Evolutionary conservation across 2,797 vertebrate species (phyloP).

Genomic region (Choloepus didactylus): DNA sequence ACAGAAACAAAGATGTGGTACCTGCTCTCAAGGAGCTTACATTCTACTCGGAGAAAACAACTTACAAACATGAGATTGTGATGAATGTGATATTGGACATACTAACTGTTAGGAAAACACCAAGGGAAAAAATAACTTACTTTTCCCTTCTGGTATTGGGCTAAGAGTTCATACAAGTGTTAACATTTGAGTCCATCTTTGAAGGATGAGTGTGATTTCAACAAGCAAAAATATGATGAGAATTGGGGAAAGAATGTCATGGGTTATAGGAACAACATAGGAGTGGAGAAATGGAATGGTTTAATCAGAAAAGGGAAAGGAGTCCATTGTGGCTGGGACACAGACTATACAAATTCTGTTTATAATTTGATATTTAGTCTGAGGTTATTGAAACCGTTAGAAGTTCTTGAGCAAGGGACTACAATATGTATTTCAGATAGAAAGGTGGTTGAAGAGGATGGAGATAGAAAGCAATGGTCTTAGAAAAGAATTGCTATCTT

Average conservation of each 20-base stretch:
- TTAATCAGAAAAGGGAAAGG: constrained; percentile 19
- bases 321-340: background rate
- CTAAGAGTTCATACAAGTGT: constrained; percentile 29
- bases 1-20: background rate
- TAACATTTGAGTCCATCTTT: constrained; percentile 50
- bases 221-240: background rate
- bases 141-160: constrained; percentile 39
- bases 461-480: constrained; percentile 11
- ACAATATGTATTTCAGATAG: constrained; percentile 17
- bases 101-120: background rate
- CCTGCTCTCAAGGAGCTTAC: constrained; percentile 46
- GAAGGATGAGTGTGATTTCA: constrained; percentile 55
- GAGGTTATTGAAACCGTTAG: constrained; percentile 8
- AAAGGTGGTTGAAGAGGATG: constrained; percentile 21
- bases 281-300: background rate
- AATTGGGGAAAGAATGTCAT: background rate
- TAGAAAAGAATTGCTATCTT: constrained; percentile 39
- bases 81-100: constrained; percentile 16
- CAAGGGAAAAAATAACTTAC: background rate
- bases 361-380: constrained; percentile 49
- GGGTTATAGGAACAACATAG: constrained; percentile 26
- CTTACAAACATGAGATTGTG: constrained; percentile 1
- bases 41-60: constrained; percentile 29
- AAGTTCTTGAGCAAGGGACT: constrained; percentile 40
- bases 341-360: background rate